Conservation (phyloP, 1,140 invertebrate genomes). For the Laodelphax striatellus region DNA sequence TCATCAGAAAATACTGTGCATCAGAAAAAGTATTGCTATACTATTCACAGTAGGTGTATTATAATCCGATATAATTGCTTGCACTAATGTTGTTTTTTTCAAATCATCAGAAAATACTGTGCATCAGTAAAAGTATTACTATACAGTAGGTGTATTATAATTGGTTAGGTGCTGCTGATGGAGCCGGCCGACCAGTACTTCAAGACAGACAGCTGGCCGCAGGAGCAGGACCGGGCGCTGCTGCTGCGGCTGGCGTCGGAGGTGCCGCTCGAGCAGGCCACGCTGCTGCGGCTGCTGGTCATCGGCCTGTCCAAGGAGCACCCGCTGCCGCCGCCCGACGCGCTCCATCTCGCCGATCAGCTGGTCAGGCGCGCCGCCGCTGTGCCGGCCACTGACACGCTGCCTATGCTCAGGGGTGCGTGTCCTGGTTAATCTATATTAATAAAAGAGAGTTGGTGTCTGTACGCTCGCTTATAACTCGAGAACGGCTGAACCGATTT, state of each 20-base stretch:
- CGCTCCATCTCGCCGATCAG: conserved; percentile 74
- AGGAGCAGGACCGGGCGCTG: conserved; percentile 68
- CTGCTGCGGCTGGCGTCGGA: conserved; percentile 76
- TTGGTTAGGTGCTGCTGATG: conserved; percentile 70
- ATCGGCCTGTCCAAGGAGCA: conserved; percentile 48
- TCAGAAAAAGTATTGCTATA: too few species aligned
- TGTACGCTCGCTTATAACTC: too few species aligned
- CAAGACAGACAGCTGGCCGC: conserved; percentile 88
- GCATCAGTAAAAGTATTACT: too few species aligned
- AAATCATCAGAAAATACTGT: too few species aligned
- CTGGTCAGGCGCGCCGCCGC: conserved; percentile 71
- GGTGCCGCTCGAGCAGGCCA: conserved; percentile 35
- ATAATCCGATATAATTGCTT: too few species aligned
- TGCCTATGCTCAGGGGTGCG: conserved; percentile 39
- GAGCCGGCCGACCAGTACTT: conserved; percentile 79
- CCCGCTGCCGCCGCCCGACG: conserved; percentile 65
- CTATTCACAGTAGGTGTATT: too few species aligned
- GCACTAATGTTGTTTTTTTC: too few species aligned
- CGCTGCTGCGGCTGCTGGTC: conserved; percentile 19
- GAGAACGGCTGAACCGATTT: too few species aligned
- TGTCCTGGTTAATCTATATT: too few species aligned
- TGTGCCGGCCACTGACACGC: conserved; percentile 43
- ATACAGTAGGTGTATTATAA: too few species aligned
- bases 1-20: too few species aligned
- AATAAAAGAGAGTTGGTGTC: too few species aligned